Percentiles rank a stretch among this genome's conserved stretches.
phyloP scores from a whole-genome alignment of 2,888 invertebrate genomes.

The Aphodius granarius region DNA sequence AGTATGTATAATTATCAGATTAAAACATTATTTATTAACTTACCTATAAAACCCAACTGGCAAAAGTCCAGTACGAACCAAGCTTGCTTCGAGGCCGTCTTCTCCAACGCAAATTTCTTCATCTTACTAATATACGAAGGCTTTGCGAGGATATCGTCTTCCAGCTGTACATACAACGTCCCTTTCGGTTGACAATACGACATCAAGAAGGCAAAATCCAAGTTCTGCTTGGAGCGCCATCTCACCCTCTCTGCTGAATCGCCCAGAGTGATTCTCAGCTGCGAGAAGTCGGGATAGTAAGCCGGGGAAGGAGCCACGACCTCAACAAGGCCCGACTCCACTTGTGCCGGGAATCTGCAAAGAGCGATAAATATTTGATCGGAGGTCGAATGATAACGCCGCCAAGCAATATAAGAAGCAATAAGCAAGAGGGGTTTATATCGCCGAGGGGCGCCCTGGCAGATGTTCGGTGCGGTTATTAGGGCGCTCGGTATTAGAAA shows the following conservation, averaged over 20 bases:
- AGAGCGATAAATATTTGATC: neutral
- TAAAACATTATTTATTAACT: constrained; percentile 33
- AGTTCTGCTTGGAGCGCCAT: constrained; percentile 94
- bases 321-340: constrained; percentile 82
- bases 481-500: neutral
- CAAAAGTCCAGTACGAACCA: constrained; percentile 96
- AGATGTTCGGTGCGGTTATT: neutral
- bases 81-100: constrained; percentile 70
- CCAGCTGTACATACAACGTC: constrained; percentile 88
- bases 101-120: constrained; percentile 80
- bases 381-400: neutral
- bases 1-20: no score
- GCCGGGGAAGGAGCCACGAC: constrained; percentile 81
- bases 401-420: neutral
- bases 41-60: constrained; percentile 90
- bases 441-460: neutral
- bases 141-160: constrained; percentile 92
- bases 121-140: constrained; percentile 81
- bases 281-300: constrained; percentile 86
- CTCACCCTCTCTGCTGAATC: constrained; percentile 82
- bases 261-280: constrained; percentile 76
- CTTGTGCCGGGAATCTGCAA: constrained; percentile 71
- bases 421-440: neutral
- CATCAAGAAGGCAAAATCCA: constrained; percentile 94
- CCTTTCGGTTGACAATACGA: constrained; percentile 87